Evolutionary conservation across 2,888 invertebrate species (phyloP).

Genomic region (Drosophila setosimentum): DNA sequence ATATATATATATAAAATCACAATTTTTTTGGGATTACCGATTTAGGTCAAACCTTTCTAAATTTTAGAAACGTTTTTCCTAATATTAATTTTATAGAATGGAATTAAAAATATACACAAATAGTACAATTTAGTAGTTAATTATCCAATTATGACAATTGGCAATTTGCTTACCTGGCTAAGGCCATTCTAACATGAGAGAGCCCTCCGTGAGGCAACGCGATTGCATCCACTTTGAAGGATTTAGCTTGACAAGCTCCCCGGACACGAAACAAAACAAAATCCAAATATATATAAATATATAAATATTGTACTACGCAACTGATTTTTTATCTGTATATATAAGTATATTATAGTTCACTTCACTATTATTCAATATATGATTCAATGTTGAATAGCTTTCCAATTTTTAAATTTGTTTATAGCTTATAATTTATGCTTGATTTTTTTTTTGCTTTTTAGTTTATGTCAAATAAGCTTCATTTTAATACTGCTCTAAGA

Average conservation of each 20-base stretch:
- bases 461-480: conserved; percentile 23
- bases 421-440: neutral
- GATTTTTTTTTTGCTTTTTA: neutral
- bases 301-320: conserved; percentile 8
- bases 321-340: conserved; percentile 13
- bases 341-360: conserved; percentile 27
- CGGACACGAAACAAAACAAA: conserved; percentile 27
- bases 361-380: conserved; percentile 25
- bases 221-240: conserved; percentile 86
- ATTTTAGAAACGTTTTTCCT: neutral
- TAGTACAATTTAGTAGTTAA: neutral
- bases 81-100: neutral
- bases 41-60: neutral
- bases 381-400: conserved; percentile 11
- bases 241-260: conserved; percentile 59
- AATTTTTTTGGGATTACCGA: neutral
- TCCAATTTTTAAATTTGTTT: conserved; percentile 5
- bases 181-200: conserved; percentile 89
- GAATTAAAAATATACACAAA: neutral
- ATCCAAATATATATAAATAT: conserved; percentile 23
- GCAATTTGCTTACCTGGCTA: conserved; percentile 87
- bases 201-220: conserved; percentile 87
- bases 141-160: neutral
- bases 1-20: too few species aligned
- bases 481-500: conserved; percentile 29